Evolutionary conservation across 2,113 vertebrate species (phyloP).

Genomic region (Pseudorectes ferrugineus): DNA sequence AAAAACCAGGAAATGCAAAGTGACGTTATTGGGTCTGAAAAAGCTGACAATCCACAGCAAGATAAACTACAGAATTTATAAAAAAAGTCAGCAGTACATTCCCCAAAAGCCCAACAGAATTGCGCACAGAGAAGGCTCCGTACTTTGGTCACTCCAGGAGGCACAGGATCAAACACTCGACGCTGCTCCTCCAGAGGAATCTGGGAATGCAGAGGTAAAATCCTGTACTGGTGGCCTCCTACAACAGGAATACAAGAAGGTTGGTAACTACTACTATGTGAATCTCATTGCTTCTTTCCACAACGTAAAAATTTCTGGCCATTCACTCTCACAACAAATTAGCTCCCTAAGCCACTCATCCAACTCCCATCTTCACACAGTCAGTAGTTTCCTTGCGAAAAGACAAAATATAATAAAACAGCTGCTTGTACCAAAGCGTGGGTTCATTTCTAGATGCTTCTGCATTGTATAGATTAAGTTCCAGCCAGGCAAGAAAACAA

Average conservation of each 20-base stretch:
- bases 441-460: conserved; percentile 90
- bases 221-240: conserved; percentile 83
- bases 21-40: background rate
- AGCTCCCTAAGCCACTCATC: background rate
- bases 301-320: background rate
- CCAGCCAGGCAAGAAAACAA: conserved; percentile 95
- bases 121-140: background rate
- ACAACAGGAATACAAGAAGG: background rate
- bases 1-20: conserved; percentile 10
- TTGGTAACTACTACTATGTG: background rate
- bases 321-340: background rate
- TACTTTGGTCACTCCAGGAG: conserved; percentile 84
- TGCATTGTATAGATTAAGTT: conserved; percentile 96
- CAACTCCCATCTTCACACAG: background rate
- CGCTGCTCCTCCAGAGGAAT: conserved; percentile 94
- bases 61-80: background rate
- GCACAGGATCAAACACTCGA: conserved; percentile 88
- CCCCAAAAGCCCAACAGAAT: background rate
- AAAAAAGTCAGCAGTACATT: background rate
- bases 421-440: conserved; percentile 83
- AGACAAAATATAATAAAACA: background rate
- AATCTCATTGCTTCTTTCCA: background rate
- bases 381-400: background rate
- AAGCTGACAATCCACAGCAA: background rate
- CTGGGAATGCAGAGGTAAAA: conserved; percentile 94